A percentile compares a stretch with the other conserved stretches of the same genome.
phyloP scores from a whole-genome alignment of 2,797 vertebrate species.

The Propithecus deckenii region DNA sequence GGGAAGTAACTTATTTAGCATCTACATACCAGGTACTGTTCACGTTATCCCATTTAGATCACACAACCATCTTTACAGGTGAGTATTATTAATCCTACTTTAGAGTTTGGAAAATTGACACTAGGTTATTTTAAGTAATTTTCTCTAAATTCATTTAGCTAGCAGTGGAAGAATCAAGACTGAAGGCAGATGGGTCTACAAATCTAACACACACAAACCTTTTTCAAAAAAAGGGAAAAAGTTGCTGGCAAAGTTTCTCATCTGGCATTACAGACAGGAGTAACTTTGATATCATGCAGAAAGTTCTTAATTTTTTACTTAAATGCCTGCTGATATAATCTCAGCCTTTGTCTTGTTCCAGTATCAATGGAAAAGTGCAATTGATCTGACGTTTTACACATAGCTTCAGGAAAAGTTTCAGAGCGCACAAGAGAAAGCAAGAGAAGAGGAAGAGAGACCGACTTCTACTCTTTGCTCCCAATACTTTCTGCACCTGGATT shows the following conservation, averaged over 20 bases:
- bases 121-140: neutral
- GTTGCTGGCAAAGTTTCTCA: neutral
- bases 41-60: neutral
- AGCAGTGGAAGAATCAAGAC: neutral
- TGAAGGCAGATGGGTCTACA: neutral
- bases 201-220: neutral
- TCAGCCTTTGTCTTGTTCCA: neutral
- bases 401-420: neutral
- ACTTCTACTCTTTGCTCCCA: neutral
- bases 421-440: neutral
- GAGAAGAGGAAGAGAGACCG: too few relatives aligned
- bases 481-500: neutral
- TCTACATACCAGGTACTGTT: neutral
- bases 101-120: neutral
- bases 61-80: neutral
- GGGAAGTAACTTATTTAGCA: neutral
- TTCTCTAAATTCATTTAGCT: neutral
- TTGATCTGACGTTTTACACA: neutral
- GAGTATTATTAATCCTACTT: neutral
- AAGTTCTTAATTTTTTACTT: neutral
- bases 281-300: neutral
- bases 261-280: neutral
- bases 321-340: neutral
- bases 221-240: neutral
- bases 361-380: neutral